These are phyloP conservation scores for Atlantisia rogersi DNA, from an alignment of 2,113 vertebrate species.

Conservation along the genomic window DNA sequence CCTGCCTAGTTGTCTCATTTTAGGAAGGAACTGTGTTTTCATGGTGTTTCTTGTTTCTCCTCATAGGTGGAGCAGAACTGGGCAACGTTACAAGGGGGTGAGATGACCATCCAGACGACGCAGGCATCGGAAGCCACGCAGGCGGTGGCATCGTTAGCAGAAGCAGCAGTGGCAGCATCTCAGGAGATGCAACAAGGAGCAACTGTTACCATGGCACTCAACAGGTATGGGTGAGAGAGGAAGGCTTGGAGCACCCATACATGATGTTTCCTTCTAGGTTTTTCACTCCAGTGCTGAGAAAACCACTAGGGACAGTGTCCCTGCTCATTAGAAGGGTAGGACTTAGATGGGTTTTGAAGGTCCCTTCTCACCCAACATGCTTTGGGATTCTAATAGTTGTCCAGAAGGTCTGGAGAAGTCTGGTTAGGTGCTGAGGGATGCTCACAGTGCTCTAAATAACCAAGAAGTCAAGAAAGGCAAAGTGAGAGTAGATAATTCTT, in stretches of 20 bases:
- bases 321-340: no score
- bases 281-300: rapidly evolving
- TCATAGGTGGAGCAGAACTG: constrained; percentile 89
- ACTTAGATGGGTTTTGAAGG: no score
- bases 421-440: no score
- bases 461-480: no score
- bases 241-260: rapidly evolving
- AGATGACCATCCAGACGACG: constrained; percentile 99
- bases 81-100: constrained; percentile 93
- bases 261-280: rapidly evolving
- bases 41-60: neutral
- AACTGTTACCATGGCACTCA: constrained; percentile 98
- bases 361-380: no score
- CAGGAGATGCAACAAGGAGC: constrained; percentile 94
- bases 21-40: neutral
- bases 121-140: constrained; percentile 97
- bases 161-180: constrained; percentile 93
- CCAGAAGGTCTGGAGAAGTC: no score
- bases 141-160: constrained; percentile 93
- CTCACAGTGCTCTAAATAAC: no score
- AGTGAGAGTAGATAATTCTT: no score
- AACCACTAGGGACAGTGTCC: rapidly evolving
- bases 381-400: no score
- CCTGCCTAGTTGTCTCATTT: rapidly evolving
- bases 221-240: constrained; percentile 82